These are phyloP conservation scores for Semaprochilodus insignis DNA, from an alignment of 2,797 vertebrate genomes.

Conservation along the genomic window DNA sequence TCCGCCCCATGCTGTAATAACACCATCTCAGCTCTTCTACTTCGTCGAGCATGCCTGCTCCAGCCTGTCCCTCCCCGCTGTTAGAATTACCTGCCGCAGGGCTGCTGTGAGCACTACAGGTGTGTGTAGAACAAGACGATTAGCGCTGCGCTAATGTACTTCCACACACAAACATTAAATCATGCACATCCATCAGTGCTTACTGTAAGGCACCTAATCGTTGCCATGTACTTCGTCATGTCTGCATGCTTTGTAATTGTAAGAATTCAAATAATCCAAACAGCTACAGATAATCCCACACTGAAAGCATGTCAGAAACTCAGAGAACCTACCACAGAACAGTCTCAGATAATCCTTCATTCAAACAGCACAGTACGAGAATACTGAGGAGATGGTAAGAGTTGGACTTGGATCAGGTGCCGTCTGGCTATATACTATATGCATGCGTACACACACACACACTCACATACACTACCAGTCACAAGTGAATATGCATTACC, in stretches of 20 bases:
- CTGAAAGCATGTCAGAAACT: neutral
- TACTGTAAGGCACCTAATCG: conserved; percentile 30
- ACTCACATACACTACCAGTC: neutral
- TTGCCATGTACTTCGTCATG: conserved; percentile 25
- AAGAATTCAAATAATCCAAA: conserved; percentile 27
- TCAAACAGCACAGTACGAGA: neutral
- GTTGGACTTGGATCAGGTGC: neutral
- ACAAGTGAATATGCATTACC: no score
- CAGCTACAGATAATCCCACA: conserved; percentile 13
- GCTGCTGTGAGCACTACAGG: conserved; percentile 41
- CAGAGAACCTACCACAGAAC: neutral
- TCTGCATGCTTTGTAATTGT: neutral
- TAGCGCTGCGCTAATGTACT: conserved; percentile 44
- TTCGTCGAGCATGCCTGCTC: neutral
- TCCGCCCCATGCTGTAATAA: conserved; percentile 20
- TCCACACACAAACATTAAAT: conserved; percentile 30
- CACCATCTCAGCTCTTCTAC: conserved; percentile 23
- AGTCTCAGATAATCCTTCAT: neutral
- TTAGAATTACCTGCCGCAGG: conserved; percentile 45
- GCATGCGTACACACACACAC: neutral
- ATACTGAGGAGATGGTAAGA: neutral
- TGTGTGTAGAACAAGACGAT: conserved; percentile 47
- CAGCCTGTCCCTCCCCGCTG: conserved; percentile 9
- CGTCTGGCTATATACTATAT: neutral
- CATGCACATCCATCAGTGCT: conserved; percentile 38